Conservation (phyloP, 37 sponge, comb jelly and placozoan species). For the Tethya wilhelma region DNA sequence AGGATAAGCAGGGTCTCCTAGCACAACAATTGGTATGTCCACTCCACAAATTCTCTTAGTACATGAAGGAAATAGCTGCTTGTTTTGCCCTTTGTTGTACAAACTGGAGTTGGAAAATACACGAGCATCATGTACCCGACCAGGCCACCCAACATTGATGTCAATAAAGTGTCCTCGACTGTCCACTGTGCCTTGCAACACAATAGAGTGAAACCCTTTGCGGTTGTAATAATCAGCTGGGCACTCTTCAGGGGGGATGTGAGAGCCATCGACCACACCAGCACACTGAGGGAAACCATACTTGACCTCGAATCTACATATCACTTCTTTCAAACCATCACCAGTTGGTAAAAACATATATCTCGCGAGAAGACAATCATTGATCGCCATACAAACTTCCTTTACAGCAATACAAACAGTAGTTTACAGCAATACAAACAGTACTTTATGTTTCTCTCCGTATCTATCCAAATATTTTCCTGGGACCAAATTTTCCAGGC, state of each 20-base stretch:
- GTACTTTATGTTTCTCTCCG: no score
- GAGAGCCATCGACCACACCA: conserved; percentile 48
- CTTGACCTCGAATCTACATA: conserved; percentile 15
- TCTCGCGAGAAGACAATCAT: neutral
- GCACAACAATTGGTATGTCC: conserved; percentile 9
- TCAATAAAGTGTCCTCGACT: conserved; percentile 12
- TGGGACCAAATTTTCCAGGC: no score
- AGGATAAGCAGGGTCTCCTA: conserved; percentile 44
- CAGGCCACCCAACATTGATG: conserved; percentile 37
- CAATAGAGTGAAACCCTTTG: conserved; percentile 26
- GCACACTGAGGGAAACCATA: conserved; percentile 40
- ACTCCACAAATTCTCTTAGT: conserved; percentile 4
- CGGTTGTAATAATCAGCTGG: conserved; percentile 47
- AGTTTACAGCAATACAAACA: no score
- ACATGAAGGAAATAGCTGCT: conserved; percentile 2
- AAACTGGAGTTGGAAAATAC: conserved; percentile 37
- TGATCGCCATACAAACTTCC: neutral
- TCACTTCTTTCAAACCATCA: neutral
- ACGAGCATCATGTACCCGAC: conserved; percentile 43
- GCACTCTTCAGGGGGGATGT: conserved; percentile 10
- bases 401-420: neutral
- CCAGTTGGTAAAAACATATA: neutral
- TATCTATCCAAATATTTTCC: no score
- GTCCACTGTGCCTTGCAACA: conserved; percentile 10
- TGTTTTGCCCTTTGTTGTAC: conserved; percentile 2